Percentiles rank a stretch among this genome's conserved stretches.
Evolutionary conservation across 2,888 invertebrate species (phyloP).

Genomic region (Acleris holmiana): DNA sequence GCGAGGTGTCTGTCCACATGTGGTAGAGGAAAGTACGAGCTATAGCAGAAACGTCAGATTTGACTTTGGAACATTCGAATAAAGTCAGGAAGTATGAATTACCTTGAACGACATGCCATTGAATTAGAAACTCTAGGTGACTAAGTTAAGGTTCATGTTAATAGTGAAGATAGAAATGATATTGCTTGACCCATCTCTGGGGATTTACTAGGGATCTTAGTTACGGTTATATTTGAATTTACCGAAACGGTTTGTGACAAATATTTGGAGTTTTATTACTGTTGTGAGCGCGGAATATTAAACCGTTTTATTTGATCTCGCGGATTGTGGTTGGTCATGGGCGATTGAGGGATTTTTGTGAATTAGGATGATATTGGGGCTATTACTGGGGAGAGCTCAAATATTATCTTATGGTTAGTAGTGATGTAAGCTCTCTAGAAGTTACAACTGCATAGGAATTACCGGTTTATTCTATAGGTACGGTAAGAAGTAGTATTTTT

Average conservation of each 20-base stretch:
- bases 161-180: slow-evolving; percentile 38
- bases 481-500: too few species aligned
- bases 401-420: too few species aligned
- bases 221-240: slow-evolving; percentile 82
- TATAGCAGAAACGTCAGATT: slow-evolving; percentile 48
- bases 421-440: too few species aligned
- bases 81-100: slow-evolving; percentile 43
- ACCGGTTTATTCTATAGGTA: too few species aligned
- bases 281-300: slow-evolving; percentile 76
- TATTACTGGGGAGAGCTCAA: neutral
- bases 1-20: slow-evolving; percentile 40
- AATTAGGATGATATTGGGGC: slow-evolving; percentile 29
- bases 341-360: slow-evolving; percentile 54
- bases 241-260: slow-evolving; percentile 75
- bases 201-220: slow-evolving; percentile 74
- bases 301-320: slow-evolving; percentile 70
- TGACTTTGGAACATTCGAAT: slow-evolving; percentile 47
- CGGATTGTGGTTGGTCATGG: slow-evolving; percentile 64
- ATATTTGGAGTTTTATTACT: slow-evolving; percentile 83
- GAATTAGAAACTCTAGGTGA: slow-evolving; percentile 19
- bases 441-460: too few species aligned
- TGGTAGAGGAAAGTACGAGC: slow-evolving; percentile 51
- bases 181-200: slow-evolving; percentile 73
- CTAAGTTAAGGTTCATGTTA: slow-evolving; percentile 39
- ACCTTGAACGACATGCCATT: slow-evolving; percentile 38